Evolutionary conservation across 1,140 invertebrate genomes (phyloP).

Genomic region (Bombus superbus): DNA sequence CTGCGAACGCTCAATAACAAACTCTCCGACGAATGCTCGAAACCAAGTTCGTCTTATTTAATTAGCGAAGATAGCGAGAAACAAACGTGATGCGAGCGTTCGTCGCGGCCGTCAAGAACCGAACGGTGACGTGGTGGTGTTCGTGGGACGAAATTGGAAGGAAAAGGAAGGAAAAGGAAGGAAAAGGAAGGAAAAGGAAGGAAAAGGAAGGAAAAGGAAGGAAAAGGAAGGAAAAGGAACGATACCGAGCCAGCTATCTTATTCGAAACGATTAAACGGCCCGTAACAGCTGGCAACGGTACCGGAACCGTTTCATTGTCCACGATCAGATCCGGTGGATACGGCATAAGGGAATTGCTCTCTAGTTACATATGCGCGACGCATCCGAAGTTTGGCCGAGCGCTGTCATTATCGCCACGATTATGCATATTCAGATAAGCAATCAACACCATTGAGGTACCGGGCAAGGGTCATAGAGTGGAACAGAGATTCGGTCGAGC

Average conservation of each 20-base stretch:
- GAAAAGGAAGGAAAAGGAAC: background rate
- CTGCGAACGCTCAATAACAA: background rate
- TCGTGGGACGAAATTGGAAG: too few species aligned
- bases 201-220: background rate
- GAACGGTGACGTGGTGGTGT: too few species aligned
- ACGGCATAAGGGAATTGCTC: slow-evolving; percentile 63
- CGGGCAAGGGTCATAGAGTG: slow-evolving; percentile 48
- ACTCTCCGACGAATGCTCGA: background rate
- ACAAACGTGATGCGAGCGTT: background rate
- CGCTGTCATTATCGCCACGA: slow-evolving; percentile 63
- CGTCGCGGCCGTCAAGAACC: too few species aligned
- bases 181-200: background rate
- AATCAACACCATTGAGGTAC: slow-evolving; percentile 68
- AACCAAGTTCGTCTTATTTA: background rate
- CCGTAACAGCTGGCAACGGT: slow-evolving; percentile 8
- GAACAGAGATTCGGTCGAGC: slow-evolving; percentile 50
- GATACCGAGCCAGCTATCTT: background rate
- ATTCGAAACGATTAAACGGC: slow-evolving; percentile 27
- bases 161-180: background rate
- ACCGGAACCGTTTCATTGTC: slow-evolving; percentile 57
- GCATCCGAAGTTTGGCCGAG: slow-evolving; percentile 55
- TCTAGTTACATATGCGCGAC: slow-evolving; percentile 66
- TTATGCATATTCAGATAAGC: slow-evolving; percentile 71
- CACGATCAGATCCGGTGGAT: slow-evolving; percentile 47
- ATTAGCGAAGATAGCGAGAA: background rate